Evolutionary conservation across 1,140 invertebrate genomes (phyloP).

Genomic region (Lepidurus couesii): DNA sequence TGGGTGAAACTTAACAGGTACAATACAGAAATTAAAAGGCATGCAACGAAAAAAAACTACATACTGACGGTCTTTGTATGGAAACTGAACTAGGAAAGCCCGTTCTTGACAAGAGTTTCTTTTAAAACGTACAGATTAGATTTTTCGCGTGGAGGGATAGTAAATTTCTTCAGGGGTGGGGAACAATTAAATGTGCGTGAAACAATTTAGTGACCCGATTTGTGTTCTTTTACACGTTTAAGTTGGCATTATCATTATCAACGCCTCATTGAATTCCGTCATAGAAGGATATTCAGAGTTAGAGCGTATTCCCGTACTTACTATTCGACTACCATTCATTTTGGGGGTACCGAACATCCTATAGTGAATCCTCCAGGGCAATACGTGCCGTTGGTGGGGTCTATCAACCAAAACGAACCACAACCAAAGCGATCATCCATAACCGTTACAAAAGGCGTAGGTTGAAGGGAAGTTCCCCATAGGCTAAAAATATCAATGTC

Average conservation of each 20-base stretch:
- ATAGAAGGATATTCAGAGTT: background rate
- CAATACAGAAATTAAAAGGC: no score
- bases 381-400: background rate
- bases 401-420: background rate
- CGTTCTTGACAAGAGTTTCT: no score
- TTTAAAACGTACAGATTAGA: no score
- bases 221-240: no score
- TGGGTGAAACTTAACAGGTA: no score
- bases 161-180: no score
- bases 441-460: background rate
- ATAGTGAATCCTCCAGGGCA: background rate
- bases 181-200: no score
- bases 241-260: background rate
- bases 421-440: background rate
- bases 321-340: background rate
- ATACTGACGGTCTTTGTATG: no score
- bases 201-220: no score
- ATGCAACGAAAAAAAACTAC: no score
- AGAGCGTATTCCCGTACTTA: background rate
- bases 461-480: background rate
- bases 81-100: no score
- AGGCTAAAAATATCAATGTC: background rate
- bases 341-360: background rate
- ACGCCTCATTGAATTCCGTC: background rate
- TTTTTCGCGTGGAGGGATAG: no score